These are phyloP conservation scores for Netelia virgata DNA, from an alignment of 2,888 invertebrate genomes.

Conservation along the genomic window DNA sequence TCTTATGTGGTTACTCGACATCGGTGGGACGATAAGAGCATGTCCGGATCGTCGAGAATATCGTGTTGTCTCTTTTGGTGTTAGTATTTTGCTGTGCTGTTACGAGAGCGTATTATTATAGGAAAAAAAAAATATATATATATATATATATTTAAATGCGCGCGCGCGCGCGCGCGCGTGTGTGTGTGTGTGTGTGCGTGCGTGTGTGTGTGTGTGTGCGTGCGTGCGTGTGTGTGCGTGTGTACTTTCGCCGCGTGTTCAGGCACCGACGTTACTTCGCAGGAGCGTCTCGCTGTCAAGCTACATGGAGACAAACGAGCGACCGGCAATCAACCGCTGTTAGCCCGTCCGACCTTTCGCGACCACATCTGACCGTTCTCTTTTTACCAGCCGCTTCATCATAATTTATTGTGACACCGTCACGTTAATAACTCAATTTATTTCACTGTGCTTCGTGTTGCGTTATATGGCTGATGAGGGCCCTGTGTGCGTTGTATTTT, in stretches of 20 bases:
- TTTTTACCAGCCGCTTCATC: conserved; percentile 84
- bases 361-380: conserved; percentile 81
- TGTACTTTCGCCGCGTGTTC: conserved; percentile 66
- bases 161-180: neutral
- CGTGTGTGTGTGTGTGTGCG: conserved; percentile 23
- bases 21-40: too few species aligned
- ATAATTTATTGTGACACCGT: conserved; percentile 85
- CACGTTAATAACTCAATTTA: conserved; percentile 85
- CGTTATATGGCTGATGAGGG: conserved; percentile 50
- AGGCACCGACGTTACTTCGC: conserved; percentile 76
- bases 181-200: conserved; percentile 21
- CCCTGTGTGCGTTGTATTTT: conserved; percentile 60
- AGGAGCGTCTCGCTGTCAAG: conserved; percentile 81
- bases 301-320: conserved; percentile 85
- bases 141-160: neutral
- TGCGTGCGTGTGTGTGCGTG: neutral
- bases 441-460: conserved; percentile 79
- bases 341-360: conserved; percentile 84
- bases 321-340: conserved; percentile 84
- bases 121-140: neutral
- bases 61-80: conserved; percentile 5
- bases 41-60: too few species aligned
- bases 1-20: too few species aligned
- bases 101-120: neutral
- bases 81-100: neutral